Base-by-base conservation (phyloP, 1,140 invertebrate genomes). In the Chionoecetes opilio region DNA sequence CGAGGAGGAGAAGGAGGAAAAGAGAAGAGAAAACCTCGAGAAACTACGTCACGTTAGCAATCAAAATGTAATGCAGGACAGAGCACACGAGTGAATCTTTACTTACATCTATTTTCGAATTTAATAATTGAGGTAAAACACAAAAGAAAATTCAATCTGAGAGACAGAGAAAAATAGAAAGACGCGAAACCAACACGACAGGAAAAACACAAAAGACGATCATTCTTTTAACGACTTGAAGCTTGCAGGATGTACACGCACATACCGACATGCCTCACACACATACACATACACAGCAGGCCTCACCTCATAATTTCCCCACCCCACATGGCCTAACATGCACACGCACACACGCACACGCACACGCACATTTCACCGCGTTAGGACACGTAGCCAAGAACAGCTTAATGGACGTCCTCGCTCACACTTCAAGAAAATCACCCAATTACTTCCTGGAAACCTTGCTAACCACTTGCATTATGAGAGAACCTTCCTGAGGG, bases 261-360 rank as follows among this genome's bases (percentile, higher is more conserved):
- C 63, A n/a, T n/a, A 75, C 63, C 21, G 6, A 75, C 63, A n/a
- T 26, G 46, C 63, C 63, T 75, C n/a, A 75, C 63, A 75, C 63
- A 26, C 63, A 75, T 26, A 75, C 63, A 75, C 63, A 75, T 26
- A 26, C 63, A 75, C 63, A 75, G 21, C 21, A 75, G n/a, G 63
- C 63, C 63, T 75, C n/a, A 21, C 11, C 63, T 75, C 63, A 75
- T 75, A 75, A 75, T 75, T 75, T 75, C 21, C 63, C 63, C 21
- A 75, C 63, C 63, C 21, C 63, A 75, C 63, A 17, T 75, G 63
- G 63, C 63, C 63, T 26, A 21, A 75, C 63, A 75, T 26, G n/a
- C 63, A 75, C 63, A 75, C 31, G 29, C 85, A 87, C 32, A 87
- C 85, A 84, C 82, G n/a, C 82, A 31, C 29, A 87, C 85, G 37